Base-by-base conservation (phyloP, 2,113 vertebrate genomes). In the Microtus pennsylvanicus region DNA sequence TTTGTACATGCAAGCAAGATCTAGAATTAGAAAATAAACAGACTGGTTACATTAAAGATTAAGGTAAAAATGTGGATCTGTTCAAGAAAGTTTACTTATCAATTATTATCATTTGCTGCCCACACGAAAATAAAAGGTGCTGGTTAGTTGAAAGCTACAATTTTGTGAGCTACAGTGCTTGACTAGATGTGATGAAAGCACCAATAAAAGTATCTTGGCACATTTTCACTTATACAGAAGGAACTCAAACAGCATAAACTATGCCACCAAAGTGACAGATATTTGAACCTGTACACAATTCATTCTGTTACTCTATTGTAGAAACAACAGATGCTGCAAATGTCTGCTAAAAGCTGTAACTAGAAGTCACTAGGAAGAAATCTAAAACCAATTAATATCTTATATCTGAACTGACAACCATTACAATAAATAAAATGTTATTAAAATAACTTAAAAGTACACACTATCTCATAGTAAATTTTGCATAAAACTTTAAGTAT, bases 1-100 rank as follows among this genome's bases (percentile, higher is more conserved):
- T 98, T 99, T 99, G 98, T 99, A 99, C 99, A 99, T 99, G 96
- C 99, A 99, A 65, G 99, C 99, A 98, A 99, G 98, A 97, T 99
- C 99, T 99, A 98, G 11, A 98, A 98, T 89, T 2, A 97, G 90
- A 94, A 97, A 94, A 45, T 91, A 94, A 81, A 30, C 24, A 98
- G 94, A 94, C 9, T 67, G 1, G 30, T 61, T 87, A 95, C 10
- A 91, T 89, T 81, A 91, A 97, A 76, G 8, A 94, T 90, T 75
- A 95, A 88, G 28, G 33, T 22, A 70, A 94, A 92, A 96, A 75
- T 21, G 7, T 47, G 5, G 70, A 50, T 69, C 22, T 87, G 5
- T 93, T 86, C 45, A 65, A 93, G 45, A 81, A 26, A 91, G 67
- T 52, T 94, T 63, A 65, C n/a, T 65, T 85, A 47, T 87, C 74